phyloP scores from a whole-genome alignment of 37 sponge, comb jelly and placozoan genomes.

The Mnemiopsis leidyi region DNA sequence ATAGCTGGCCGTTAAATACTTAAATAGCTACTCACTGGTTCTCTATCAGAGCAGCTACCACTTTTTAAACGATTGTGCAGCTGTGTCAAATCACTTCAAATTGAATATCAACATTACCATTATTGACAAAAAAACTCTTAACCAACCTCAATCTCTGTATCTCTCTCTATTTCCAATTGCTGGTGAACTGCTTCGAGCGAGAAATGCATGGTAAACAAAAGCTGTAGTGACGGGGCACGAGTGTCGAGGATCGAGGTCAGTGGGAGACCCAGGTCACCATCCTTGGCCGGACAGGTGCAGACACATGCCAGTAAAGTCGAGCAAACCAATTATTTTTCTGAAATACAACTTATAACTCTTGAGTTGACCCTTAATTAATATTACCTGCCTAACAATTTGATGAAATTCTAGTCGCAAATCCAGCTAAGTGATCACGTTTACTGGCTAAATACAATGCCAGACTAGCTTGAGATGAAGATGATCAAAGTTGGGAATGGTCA shows the following conservation, averaged over 20 bases:
- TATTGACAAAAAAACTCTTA: too few species aligned
- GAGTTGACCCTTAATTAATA: not conserved
- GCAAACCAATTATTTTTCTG: not conserved
- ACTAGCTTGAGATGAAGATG: not conserved
- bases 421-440: slow-evolving; percentile 2
- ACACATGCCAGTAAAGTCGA: not conserved
- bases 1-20: too few species aligned
- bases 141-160: not conserved
- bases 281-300: not conserved
- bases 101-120: too few species aligned
- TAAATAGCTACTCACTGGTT: too few species aligned
- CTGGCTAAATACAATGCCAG: slow-evolving; percentile 39
- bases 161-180: not conserved
- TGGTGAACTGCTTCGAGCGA: not conserved
- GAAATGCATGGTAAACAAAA: not conserved
- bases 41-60: too few species aligned
- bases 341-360: not conserved
- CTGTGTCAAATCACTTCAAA: not conserved
- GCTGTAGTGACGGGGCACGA: not conserved
- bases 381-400: slow-evolving; percentile 8
- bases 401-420: slow-evolving; percentile 14
- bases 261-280: not conserved
- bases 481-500: too few species aligned
- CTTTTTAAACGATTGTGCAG: not conserved
- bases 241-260: not conserved